Evolutionary conservation across 35 echinoderm and acorn worm species (phyloP), one percentile per base, ranked within the genome.

Genomic region (Lytechinus variegatus): DNA sequence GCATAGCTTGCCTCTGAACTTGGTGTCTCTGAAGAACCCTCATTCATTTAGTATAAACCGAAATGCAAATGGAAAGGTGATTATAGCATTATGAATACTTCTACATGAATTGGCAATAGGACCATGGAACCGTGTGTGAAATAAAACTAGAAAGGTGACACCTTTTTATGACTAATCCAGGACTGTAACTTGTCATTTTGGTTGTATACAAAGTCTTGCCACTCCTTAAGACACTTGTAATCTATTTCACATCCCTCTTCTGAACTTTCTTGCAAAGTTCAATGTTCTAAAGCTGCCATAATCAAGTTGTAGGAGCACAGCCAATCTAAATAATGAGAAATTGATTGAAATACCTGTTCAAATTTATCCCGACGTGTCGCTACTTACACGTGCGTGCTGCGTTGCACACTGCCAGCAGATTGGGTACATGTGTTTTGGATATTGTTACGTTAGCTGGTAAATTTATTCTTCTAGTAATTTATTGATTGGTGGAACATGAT

Each of bases 321-420:
- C 66, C 66, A 79, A 79, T 79, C 66, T 79, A 79, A 79, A 79
- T 79, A 79, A 79, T 79, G 66, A 79, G 66, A 79, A 79, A 79
- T 79, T 79, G 66, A 79, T 79, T 79, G 66, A 79, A 79, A 79
- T 79, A 24, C 66, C 66, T 79, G 66, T 79, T 79, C 66, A 79
- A 79, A 79, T 79, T 79, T 79, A 79, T 79, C 66, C 66, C 66
- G 4, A 79, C 66, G 66, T 79, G 66, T 79, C 66, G 66, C 6
- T 79, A 79, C 66, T 79, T 79, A 16, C 66, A 79, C 66, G n/a
- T 79, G 66, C 21, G 66, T 79, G 66, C 14, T 8, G 66, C n/a
- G 6, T 24, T 79, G 66, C 14, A 24, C 66, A 19, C 3, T 24
- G 24, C 14, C 19, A 24, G 14, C 19, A 19, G 4, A 21, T 24